phyloP scores from a whole-genome alignment of 2,113 vertebrate species.

The Gymnarchus niloticus region DNA sequence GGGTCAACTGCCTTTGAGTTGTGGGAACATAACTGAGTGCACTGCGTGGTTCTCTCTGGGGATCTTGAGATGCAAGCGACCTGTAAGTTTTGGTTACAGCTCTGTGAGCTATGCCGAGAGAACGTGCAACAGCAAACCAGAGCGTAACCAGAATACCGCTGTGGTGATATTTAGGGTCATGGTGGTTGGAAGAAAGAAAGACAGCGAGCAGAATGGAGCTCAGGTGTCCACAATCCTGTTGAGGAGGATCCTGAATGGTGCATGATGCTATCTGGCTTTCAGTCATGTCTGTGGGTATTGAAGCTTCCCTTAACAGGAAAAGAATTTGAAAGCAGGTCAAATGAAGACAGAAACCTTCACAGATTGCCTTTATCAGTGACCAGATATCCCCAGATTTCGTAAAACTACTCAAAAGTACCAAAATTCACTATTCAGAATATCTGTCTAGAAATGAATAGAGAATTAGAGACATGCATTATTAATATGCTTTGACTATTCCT shows the following conservation, averaged over 20 bases:
- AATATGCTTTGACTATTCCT: neutral
- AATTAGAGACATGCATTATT: neutral
- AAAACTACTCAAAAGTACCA: neutral
- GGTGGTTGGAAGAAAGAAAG: constrained; percentile 59
- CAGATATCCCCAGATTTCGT: neutral
- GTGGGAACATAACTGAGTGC: neutral
- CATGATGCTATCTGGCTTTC: neutral
- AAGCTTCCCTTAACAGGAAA: constrained; percentile 10
- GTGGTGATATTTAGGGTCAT: constrained; percentile 65
- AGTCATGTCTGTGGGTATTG: neutral
- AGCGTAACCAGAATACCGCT: constrained; percentile 70
- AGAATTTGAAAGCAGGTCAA: neutral
- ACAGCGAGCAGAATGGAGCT: constrained; percentile 33
- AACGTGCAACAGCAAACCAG: constrained; percentile 53
- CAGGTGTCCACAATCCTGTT: neutral
- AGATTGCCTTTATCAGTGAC: too few species aligned
- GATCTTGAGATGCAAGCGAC: neutral
- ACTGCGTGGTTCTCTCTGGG: neutral
- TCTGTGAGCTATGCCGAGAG: neutral
- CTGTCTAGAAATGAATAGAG: neutral
- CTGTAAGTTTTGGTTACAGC: neutral
- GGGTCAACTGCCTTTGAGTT: neutral
- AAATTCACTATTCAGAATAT: neutral
- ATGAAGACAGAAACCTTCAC: neutral
- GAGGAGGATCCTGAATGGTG: neutral